These are phyloP conservation scores for Pheucticus melanocephalus DNA, from an alignment of 2,113 vertebrate species.

Conservation along the genomic window DNA sequence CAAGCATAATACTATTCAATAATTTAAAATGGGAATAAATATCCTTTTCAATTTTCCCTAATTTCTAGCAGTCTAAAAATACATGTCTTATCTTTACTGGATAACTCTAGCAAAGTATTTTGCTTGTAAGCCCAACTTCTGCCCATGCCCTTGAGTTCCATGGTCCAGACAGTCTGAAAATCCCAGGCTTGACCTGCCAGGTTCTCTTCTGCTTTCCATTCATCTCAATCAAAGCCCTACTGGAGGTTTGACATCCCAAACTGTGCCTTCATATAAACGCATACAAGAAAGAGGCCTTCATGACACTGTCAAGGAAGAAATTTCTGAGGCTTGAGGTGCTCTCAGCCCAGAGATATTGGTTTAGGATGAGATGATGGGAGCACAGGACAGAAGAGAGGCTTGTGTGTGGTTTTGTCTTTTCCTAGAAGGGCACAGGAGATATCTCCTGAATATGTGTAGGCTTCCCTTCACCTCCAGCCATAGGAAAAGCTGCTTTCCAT, in stretches of 20 bases:
- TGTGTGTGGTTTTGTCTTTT: background rate
- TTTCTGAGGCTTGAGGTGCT: background rate
- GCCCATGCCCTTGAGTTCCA: background rate
- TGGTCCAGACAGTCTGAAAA: background rate
- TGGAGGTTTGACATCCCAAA: background rate
- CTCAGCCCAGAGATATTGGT: background rate
- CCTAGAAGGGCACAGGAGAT: background rate
- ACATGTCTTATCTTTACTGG: background rate
- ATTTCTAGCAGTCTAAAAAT: background rate
- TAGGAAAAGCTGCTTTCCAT: background rate
- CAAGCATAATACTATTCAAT: slow-evolving; percentile 11
- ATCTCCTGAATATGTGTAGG: background rate
- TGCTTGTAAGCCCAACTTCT: background rate
- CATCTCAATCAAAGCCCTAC: background rate
- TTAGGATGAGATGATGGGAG: background rate
- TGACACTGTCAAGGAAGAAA: background rate
- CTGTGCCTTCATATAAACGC: background rate
- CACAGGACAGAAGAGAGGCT: background rate
- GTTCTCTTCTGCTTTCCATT: background rate
- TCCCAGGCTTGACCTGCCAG: background rate
- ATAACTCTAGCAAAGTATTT: background rate
- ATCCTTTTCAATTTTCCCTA: background rate
- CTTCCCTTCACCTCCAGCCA: background rate
- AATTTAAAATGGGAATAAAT: background rate
- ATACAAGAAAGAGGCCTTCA: background rate